Percentiles rank a stretch among this genome's conserved stretches.
These are phyloP conservation scores for Drosophila meridionalis DNA, from an alignment of 2,888 invertebrate species.

Conservation along the genomic window DNA sequence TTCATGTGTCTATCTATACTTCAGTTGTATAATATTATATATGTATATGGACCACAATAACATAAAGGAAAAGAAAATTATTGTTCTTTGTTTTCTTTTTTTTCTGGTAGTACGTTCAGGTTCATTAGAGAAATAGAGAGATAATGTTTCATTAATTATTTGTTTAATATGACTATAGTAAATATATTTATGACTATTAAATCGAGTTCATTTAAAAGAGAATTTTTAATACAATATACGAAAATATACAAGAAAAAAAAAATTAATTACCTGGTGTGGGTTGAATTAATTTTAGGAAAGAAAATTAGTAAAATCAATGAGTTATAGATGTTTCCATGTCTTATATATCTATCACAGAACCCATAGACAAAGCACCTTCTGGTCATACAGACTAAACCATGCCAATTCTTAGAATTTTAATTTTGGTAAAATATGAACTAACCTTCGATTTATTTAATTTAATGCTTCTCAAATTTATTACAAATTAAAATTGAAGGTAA, in stretches of 20 bases:
- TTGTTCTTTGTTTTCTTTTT: neutral
- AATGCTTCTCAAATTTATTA: neutral
- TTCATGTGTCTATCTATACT: neutral
- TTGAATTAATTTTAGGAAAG: neutral
- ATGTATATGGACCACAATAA: neutral
- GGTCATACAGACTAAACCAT: neutral
- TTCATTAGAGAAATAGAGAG: neutral
- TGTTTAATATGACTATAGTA: neutral
- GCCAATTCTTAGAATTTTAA: neutral
- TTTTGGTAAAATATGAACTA: neutral
- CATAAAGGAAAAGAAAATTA: neutral
- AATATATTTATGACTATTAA: too few relatives aligned
- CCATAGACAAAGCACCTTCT: neutral
- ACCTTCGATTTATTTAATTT: neutral
- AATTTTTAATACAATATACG: neutral
- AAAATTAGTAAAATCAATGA: neutral
- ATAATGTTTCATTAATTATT: neutral
- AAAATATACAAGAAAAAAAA: neutral
- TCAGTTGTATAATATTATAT: neutral
- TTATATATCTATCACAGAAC: too few relatives aligned
- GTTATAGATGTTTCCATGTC: too few relatives aligned
- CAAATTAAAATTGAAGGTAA: neutral
- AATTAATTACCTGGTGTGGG: neutral
- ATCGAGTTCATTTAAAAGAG: neutral
- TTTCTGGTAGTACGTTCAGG: neutral